Evolutionary conservation across 2,888 invertebrate genomes (phyloP), one percentile per base, ranked within the genome.

Genomic region (Phyllotreta cruciferae): DNA sequence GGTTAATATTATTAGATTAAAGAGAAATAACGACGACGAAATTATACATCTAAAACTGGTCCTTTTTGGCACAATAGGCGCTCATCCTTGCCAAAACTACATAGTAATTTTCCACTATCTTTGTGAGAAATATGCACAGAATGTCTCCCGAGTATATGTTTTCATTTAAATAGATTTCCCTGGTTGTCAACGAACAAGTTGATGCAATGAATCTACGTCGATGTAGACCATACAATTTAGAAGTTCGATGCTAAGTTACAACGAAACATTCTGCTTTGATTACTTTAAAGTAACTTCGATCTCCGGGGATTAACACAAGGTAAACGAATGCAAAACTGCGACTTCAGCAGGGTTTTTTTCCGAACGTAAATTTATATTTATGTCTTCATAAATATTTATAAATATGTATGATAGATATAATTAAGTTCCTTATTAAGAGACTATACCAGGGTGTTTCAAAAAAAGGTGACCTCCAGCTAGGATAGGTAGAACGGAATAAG

Each of bases 101-200:
- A 60, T 56, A 58, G 66, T 67, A 70, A 69, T 69, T 69, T 66
- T 63, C 65, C 66, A 58, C 61, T 67, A 70, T 69, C 68, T 67
- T 55, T 34, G 63, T 47, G 49, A 41, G 14, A 58, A 60, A 60
- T 60, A 57, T 63, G 49, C 42, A 54, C 39, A 54, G 41, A 54
- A 14, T 60, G 6, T 11, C 54, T 39, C 47, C 37, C 14, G 54
- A 45, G 41, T 47, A 55, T 55, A 60, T 60, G 60, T 44, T 53
- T 34, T 60, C 47, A 47, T 11, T 34, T 10, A 39, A 11, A 47
- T 39, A 47, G 56, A 56, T 56, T 11, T 47, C 47, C 14, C 38
- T 47, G 14, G 38, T 38, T 47, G 56, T 56, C 44, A 42, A 36
- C 50, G 35, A 53, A 45, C 39, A 45, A 60, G 39, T 54, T 38